Evolutionary conservation across 2,113 vertebrate genomes (phyloP).

Genomic region (Hystrix brachyura): DNA sequence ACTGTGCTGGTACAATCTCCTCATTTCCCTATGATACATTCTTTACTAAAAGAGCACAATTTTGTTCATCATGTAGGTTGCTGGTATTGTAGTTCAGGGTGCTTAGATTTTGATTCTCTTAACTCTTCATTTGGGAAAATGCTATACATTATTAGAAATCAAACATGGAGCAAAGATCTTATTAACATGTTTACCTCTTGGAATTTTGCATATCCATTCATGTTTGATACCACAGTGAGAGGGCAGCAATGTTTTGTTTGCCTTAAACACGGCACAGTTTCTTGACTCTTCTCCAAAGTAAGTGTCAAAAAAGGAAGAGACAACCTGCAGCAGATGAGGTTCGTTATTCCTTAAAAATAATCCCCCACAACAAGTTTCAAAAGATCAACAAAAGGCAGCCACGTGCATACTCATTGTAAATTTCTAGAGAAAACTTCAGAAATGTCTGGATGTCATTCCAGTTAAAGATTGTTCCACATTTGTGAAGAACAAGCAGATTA

Average conservation of each 20-base stretch:
- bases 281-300: slow-evolving; percentile 91
- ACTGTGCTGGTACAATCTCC: neutral
- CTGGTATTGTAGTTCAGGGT: neutral
- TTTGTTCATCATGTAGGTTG: neutral
- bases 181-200: slow-evolving; percentile 90
- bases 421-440: slow-evolving; percentile 45
- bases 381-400: slow-evolving; percentile 35
- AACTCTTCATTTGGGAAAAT: slow-evolving; percentile 46
- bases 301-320: slow-evolving; percentile 93
- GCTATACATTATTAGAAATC: neutral
- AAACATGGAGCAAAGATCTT: neutral
- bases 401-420: neutral
- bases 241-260: slow-evolving; percentile 89
- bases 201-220: slow-evolving; percentile 97
- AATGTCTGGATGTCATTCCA: neutral
- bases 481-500: slow-evolving; percentile 29
- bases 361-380: slow-evolving; percentile 32
- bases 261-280: slow-evolving; percentile 93
- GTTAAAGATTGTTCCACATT: slow-evolving; percentile 25
- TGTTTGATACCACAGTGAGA: slow-evolving; percentile 91
- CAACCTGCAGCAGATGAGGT: slow-evolving; percentile 90
- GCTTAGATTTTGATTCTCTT: neutral
- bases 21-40: neutral
- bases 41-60: neutral
- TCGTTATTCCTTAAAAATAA: slow-evolving; percentile 65